Conservation (phyloP, 2,888 invertebrate genomes). For the Drepanosiphum platanoidis region DNA sequence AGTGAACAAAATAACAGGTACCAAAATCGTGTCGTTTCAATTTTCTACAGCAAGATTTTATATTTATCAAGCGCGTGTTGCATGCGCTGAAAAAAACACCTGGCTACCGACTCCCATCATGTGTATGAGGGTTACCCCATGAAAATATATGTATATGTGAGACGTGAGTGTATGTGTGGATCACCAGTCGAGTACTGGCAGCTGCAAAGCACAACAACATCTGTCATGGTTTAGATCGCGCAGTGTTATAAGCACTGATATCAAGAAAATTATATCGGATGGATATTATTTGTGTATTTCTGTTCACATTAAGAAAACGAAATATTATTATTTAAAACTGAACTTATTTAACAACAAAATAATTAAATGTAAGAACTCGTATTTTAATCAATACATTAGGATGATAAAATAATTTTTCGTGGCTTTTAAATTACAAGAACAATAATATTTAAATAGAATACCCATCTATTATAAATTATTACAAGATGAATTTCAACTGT, state of each 20-base stretch:
- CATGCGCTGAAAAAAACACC: constrained; percentile 34
- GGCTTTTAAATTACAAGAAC: too few relatives aligned
- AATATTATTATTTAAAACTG: neutral
- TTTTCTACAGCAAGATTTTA: constrained; percentile 5
- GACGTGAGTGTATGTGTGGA: neutral
- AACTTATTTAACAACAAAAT: neutral
- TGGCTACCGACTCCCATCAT: constrained; percentile 17
- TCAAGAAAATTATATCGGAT: neutral
- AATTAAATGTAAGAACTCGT: too few relatives aligned
- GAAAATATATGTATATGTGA: neutral
- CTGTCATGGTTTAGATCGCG: constrained; percentile 40
- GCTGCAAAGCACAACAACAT: constrained; percentile 56
- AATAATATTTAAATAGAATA: neutral
- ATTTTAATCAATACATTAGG: too few relatives aligned
- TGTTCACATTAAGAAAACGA: neutral
- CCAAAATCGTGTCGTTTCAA: neutral
- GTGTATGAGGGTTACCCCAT: neutral
- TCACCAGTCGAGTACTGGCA: constrained; percentile 43
- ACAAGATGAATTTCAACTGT: too few relatives aligned
- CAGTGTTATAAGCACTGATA: neutral
- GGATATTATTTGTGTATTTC: neutral
- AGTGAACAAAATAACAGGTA: constrained; percentile 22
- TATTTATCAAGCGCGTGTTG: neutral
- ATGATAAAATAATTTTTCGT: too few relatives aligned
- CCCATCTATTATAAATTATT: too few relatives aligned